Base-by-base conservation (phyloP, 2,888 invertebrate genomes). In the Serrognathus titanus region DNA sequence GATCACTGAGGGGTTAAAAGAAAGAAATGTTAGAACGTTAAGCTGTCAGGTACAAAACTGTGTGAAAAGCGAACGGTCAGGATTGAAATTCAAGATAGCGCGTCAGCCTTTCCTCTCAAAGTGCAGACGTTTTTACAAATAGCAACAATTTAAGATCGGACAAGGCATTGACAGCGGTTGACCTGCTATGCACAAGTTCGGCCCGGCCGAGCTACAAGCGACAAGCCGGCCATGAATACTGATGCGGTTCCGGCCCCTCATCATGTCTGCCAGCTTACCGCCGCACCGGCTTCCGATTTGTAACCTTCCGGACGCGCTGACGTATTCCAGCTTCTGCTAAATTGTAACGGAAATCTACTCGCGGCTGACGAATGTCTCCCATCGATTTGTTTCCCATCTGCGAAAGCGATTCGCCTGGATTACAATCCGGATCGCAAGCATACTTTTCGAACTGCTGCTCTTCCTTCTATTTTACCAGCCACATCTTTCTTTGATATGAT, bases 161-260 rank as follows among this genome's bases (percentile, higher is more conserved):
- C 61, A 58, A 62, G 60, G 69, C 70, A 72, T 71, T 70, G 74
- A 73, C 72, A 72, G 72, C 73, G 74, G 72, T 72, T 71, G 71
- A 73, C 72, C 72, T 65, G 64, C 63, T 63, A 58, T 61, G 60
- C 59, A 58, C 47, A 41, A 67, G 64, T 66, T 68, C 67, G 68
- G 66, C 63, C 67, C 65, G 69, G 62, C 64, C 63, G 53, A 63
- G 40, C 62, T 64, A 67, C 66, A 53, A 62, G 66, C 67, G 71
- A 71, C 71, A 71, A 71, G 69, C 63, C 63, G 63, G 67, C 65
- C 70, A 69, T 72, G 73, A 74, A 73, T 73, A 73, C 73, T 72
- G 71, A 73, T 72, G 72, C 65, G 65, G 68, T 68, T 69, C 64
- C 63, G 13, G 56, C 51, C 51, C 43, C 51, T 68, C 70, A 69